Percentiles rank a stretch among this genome's conserved stretches.
Conservation (phyloP, 1,140 invertebrate species). For the Eufriesea mexicana region DNA sequence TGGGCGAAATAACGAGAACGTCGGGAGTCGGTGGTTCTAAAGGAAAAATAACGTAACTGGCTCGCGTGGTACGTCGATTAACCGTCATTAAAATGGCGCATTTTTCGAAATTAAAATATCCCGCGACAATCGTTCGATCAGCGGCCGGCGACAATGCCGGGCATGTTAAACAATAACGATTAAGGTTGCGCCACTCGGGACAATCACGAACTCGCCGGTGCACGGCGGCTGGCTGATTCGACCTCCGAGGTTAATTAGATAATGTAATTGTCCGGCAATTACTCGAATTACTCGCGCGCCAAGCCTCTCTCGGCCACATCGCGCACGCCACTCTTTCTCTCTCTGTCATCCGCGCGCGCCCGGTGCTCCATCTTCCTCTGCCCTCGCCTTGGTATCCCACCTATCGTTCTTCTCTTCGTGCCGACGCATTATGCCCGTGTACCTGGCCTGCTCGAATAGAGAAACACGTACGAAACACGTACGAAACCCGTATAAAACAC, state of each 20-base stretch:
- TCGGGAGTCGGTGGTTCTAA: neutral
- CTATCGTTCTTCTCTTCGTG: conserved; percentile 29
- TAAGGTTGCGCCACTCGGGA: conserved; percentile 75
- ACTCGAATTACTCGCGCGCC: conserved; percentile 76
- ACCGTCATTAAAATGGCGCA: neutral
- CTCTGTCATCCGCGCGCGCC: neutral
- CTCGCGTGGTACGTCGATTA: neutral
- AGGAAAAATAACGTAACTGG: too few species aligned
- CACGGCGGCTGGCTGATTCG: conserved; percentile 67
- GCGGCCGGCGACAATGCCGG: conserved; percentile 10
- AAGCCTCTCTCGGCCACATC: conserved; percentile 65
- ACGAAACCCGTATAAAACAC: neutral
- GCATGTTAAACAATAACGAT: conserved; percentile 75
- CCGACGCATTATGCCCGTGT: neutral
- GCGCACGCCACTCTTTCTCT: conserved; percentile 24
- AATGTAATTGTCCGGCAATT: conserved; percentile 80
- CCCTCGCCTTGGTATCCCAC: neutral
- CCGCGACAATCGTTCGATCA: conserved; percentile 38
- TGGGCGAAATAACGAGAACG: neutral
- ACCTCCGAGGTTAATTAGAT: conserved; percentile 80
- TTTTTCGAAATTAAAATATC: conserved; percentile 29
- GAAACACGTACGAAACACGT: neutral
- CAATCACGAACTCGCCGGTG: conserved; percentile 70
- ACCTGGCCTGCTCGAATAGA: conserved; percentile 5
- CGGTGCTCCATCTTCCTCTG: conserved; percentile 3